Percentiles rank a stretch among this genome's conserved stretches.
Conservation (phyloP, 2,113 vertebrate genomes). For the Leuciscus idus region DNA sequence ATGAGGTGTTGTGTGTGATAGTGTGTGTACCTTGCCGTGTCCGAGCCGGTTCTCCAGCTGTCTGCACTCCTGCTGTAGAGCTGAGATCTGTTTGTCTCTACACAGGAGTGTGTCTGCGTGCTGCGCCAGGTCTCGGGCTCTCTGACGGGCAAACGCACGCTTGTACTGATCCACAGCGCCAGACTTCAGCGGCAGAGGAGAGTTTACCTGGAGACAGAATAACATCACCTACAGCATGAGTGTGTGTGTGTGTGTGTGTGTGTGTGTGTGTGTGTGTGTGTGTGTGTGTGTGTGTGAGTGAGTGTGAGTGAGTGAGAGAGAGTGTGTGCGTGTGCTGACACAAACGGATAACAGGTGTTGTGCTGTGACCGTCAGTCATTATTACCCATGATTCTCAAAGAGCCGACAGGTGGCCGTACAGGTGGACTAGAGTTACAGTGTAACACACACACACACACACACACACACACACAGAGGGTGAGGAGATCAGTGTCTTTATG, state of each 20-base stretch:
- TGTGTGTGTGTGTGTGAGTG: too few species aligned
- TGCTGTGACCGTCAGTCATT: slow-evolving; percentile 29
- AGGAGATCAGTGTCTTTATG: too few species aligned
- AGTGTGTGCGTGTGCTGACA: neutral
- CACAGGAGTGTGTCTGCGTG: slow-evolving; percentile 90
- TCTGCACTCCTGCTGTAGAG: slow-evolving; percentile 87
- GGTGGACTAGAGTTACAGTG: slow-evolving; percentile 37
- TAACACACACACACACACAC: slow-evolving; percentile 14
- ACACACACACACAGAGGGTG: neutral
- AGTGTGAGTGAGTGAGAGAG: too few species aligned
- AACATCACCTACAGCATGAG: neutral
- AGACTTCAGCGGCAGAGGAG: slow-evolving; percentile 79
- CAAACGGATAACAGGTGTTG: slow-evolving; percentile 53
- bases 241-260: too few species aligned
- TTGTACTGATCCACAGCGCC: slow-evolving; percentile 87
- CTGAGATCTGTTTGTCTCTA: slow-evolving; percentile 94
- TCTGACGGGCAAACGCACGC: slow-evolving; percentile 88
- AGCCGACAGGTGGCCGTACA: slow-evolving; percentile 43
- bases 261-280: too few species aligned
- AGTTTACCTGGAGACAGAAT: slow-evolving; percentile 81
- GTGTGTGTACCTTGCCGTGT: slow-evolving; percentile 69
- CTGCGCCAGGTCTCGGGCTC: slow-evolving; percentile 89
- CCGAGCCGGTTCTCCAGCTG: slow-evolving; percentile 84
- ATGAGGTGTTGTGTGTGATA: neutral
- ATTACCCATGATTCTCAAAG: slow-evolving; percentile 19